Evolutionary conservation across 2,113 vertebrate species (phyloP), one percentile per base, ranked within the genome.

Genomic region (Brachyhypopomus gauderio): DNA sequence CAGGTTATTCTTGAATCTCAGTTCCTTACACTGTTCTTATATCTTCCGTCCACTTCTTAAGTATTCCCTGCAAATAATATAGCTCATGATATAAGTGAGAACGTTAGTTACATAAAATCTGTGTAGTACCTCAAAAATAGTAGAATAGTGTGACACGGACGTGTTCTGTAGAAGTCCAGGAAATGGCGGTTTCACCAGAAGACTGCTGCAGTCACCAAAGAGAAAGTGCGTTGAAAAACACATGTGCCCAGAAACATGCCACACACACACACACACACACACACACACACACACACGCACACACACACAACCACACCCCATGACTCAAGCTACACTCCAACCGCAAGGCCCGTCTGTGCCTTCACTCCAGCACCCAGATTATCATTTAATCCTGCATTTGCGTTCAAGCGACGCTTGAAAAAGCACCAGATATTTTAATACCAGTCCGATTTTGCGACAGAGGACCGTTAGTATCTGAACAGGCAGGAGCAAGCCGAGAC

Each of bases 111-210:
- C 12, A 14, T 12, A 52, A 52, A 3, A 11, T 52, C 45, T 52
- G 3, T 12, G 12, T 52, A 14, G 45, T 8, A 52, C 8, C 12
- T 14, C 12, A 52, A 52, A 58, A 58, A 25, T 23, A 67, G 3
- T 64, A 25, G 59, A 75, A 63, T 25, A 66, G 34, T 41, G 17
- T 55, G 20, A 22, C 6, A 63, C 22, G 34, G 48, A 56, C 14
- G 12, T 41, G 63, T 19, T 52, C 45, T 36, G 38, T 16, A 79
- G 59, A 64, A 59, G n/a, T 63, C 9, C 78, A 85, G 80, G 80
- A 85, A 82, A 60, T 71, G 30, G 80, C 0, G 80, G 73, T 82
- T 82, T 72, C 16, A 25, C 80, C 34, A 52, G 62, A 58, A 78
- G 79, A 56, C 36, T 45, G 1, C 55, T 58, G 38, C 66, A 20